A percentile compares a stretch with the other conserved stretches of the same genome.
phyloP scores from a whole-genome alignment of 2,888 invertebrate genomes.

The Drosophila anomalata region DNA sequence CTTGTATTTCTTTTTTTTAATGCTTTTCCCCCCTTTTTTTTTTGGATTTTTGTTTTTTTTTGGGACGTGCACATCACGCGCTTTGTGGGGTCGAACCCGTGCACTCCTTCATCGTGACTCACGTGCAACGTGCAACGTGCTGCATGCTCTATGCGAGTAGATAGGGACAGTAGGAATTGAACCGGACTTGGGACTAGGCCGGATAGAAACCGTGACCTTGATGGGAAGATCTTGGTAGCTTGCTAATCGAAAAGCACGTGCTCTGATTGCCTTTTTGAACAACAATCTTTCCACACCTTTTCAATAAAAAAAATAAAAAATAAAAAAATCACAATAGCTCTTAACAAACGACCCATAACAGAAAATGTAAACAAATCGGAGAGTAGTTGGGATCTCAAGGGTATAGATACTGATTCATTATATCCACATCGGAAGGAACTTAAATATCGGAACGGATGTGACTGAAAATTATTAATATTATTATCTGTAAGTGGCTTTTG shows the following conservation, averaged over 20 bases:
- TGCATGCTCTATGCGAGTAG: background rate
- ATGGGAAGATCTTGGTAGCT: background rate
- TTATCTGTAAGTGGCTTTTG: background rate
- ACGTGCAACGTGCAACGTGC: conserved; percentile 2
- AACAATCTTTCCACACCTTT: background rate
- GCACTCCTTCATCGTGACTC: conserved; percentile 1
- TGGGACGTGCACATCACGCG: conserved; percentile 63
- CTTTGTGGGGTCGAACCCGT: conserved; percentile 60
- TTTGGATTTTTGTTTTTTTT: conserved; percentile 1
- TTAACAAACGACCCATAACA: background rate
- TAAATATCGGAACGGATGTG: background rate
- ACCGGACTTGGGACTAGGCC: background rate
- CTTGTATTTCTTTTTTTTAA: background rate
- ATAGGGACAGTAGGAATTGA: background rate
- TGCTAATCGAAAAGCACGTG: conserved; percentile 1
- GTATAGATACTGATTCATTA: background rate
- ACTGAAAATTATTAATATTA: background rate
- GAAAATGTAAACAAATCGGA: background rate
- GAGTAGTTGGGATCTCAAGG: background rate
- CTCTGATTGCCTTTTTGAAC: background rate
- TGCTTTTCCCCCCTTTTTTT: background rate
- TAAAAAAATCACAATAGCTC: too few relatives aligned
- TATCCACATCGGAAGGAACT: background rate
- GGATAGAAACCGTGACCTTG: background rate
- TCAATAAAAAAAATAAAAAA: too few relatives aligned